Evolutionary conservation across 2,797 vertebrate genomes (phyloP).

Genomic region (Xyrichtys novacula): DNA sequence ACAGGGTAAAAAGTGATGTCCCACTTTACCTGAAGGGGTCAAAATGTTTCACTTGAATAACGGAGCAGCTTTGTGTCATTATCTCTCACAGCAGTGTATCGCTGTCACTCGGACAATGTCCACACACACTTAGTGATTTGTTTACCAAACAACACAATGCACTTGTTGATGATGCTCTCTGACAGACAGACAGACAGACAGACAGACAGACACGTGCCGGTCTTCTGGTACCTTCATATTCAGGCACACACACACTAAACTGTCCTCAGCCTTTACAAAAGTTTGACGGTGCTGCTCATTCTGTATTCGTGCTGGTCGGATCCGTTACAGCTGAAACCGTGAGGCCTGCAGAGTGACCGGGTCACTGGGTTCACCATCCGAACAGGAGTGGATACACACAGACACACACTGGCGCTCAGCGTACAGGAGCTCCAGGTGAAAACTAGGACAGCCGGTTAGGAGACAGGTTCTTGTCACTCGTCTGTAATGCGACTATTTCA

Average conservation of each 20-base stretch:
- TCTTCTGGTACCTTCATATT: not conserved
- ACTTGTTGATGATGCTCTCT: slow-evolving; percentile 39
- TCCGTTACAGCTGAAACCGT: slow-evolving; percentile 58
- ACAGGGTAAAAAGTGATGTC: too few species aligned
- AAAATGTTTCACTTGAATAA: slow-evolving; percentile 25
- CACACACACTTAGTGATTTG: slow-evolving; percentile 48
- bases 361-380: slow-evolving; percentile 48
- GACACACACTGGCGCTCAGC: not conserved
- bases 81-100: slow-evolving; percentile 17
- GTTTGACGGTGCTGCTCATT: slow-evolving; percentile 42
- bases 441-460: slow-evolving; percentile 38
- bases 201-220: slow-evolving; percentile 18
- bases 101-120: slow-evolving; percentile 5
- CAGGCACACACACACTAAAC: slow-evolving; percentile 13
- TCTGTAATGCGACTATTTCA: not conserved
- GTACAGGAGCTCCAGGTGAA: slow-evolving; percentile 22
- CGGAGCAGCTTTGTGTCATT: slow-evolving; percentile 5
- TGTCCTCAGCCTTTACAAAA: slow-evolving; percentile 20
- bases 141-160: slow-evolving; percentile 55
- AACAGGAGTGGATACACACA: slow-evolving; percentile 10
- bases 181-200: slow-evolving; percentile 17
- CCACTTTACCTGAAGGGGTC: not conserved
- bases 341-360: slow-evolving; percentile 47
- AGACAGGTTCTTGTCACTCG: not conserved
- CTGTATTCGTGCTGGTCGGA: not conserved